These are phyloP conservation scores for Toxotes jaculatrix DNA, from an alignment of 2,113 vertebrate genomes.

Conservation along the genomic window DNA sequence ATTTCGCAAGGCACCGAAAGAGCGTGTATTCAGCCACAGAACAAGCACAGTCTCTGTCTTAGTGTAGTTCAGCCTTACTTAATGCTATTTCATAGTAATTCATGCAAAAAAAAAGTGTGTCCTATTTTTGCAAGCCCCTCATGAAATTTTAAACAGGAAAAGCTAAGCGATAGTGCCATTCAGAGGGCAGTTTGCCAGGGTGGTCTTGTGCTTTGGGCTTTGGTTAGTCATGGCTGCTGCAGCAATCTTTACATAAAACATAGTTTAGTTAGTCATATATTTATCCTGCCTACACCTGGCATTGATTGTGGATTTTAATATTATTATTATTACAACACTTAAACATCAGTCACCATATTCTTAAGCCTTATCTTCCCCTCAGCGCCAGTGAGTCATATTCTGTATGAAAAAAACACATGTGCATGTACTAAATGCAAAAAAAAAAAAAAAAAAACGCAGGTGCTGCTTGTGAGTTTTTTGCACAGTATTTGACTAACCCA, in stretches of 20 bases:
- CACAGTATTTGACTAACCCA: constrained; percentile 22
- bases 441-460: not conserved
- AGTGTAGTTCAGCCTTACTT: constrained; percentile 28
- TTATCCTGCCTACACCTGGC: constrained; percentile 1
- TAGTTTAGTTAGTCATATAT: constrained; percentile 1
- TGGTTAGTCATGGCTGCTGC: constrained; percentile 22
- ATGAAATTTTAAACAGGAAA: constrained; percentile 59
- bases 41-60: constrained; percentile 29
- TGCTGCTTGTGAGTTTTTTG: constrained; percentile 18
- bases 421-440: constrained; percentile 2
- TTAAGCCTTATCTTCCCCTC: not conserved
- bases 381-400: not conserved
- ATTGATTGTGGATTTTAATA: not conserved
- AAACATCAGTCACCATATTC: constrained; percentile 4
- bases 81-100: constrained; percentile 38
- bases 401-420: constrained; percentile 4
- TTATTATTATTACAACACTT: not conserved
- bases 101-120: constrained; percentile 46
- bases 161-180: constrained; percentile 37
- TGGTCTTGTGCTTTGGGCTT: constrained; percentile 31
- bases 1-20: constrained; percentile 4
- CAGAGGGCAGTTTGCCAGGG: constrained; percentile 39
- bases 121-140: constrained; percentile 46
- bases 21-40: constrained; percentile 32
- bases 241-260: constrained; percentile 28